Evolutionary conservation across 2,888 invertebrate species (phyloP), one percentile per base, ranked within the genome.

Genomic region (Tiliacea aurago): DNA sequence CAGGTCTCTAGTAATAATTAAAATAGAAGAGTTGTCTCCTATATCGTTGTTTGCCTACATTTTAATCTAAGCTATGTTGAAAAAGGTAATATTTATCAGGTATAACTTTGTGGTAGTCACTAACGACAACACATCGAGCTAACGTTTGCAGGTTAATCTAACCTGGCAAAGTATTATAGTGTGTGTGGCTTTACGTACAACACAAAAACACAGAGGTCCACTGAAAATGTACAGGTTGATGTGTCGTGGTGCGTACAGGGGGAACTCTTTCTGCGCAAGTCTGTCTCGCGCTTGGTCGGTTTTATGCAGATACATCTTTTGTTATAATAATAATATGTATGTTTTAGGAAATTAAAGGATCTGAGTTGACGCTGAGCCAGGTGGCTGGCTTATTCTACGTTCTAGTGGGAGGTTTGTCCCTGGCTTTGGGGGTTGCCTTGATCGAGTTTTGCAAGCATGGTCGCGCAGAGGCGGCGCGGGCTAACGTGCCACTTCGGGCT

Each of bases 321-420:
- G 20, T 65, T 41, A 1, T 43, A 7, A 4, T 20, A 37, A 37
- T 28, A 28, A 28, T 15, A 55, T 18, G 23, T 23, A 37, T 64
- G 15, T 76, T 68, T 23, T 63, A 86, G 97, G 98, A 98, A 90
- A 97, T 84, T 97, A 64, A 97, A 97, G 84, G 97, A 97, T 89
- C 98, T 89, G 99, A 99, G 91, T 96, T 99, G 88, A 98, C 99
- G 49, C 96, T 99, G 78, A 98, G 98, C 91, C 99, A 99, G 96
- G 99, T 99, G 58, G 99, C 99, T 43, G 99, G 99, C 63, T 98
- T 99, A 89, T 99, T 99, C 96, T 99, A 99, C 96, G 99, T 99
- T 90, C 97, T 99, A 83, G 98, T 99, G 89, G 98, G 98, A 43
- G 99, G 99, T 62, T 97, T 99, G 73, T 97, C 98, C 49, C 95